Percentiles rank a stretch among this genome's conserved stretches.
Conservation (phyloP, 2,888 invertebrate species). For the Celastrina argiolus region DNA sequence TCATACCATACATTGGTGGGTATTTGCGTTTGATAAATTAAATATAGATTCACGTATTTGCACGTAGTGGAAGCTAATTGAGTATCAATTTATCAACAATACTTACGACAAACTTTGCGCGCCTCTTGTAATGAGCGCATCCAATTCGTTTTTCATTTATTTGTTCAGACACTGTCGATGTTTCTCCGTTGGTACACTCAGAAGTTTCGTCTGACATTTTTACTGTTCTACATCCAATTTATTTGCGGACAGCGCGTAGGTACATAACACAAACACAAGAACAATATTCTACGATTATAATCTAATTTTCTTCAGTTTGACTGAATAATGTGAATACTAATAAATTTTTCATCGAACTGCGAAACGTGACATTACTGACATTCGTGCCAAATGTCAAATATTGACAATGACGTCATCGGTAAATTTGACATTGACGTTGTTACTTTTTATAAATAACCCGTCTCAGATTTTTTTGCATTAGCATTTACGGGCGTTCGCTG, state of each 20-base stretch:
- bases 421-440: too few species aligned
- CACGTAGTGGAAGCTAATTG: neutral
- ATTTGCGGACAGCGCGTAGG: neutral
- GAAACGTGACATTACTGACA: neutral
- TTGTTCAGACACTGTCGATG: constrained; percentile 41
- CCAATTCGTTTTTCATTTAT: constrained; percentile 77
- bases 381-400: constrained; percentile 22
- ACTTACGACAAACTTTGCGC: constrained; percentile 91
- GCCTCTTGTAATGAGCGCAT: constrained; percentile 90
- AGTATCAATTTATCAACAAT: neutral
- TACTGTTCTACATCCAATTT: constrained; percentile 26
- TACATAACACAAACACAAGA: constrained; percentile 29
- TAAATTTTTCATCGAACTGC: constrained; percentile 30
- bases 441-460: too few species aligned
- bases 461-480: too few species aligned
- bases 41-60: constrained; percentile 44
- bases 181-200: constrained; percentile 45
- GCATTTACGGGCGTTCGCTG: too few species aligned
- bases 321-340: too few species aligned
- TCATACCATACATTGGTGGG: constrained; percentile 39
- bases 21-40: constrained; percentile 51
- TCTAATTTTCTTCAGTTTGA: constrained; percentile 34
- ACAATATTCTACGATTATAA: constrained; percentile 26
- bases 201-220: constrained; percentile 57
- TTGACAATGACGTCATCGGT: neutral